A percentile compares a stretch with the other conserved stretches of the same genome.
phyloP scores from a whole-genome alignment of 2,797 vertebrate genomes.

The Mycteria americana region DNA sequence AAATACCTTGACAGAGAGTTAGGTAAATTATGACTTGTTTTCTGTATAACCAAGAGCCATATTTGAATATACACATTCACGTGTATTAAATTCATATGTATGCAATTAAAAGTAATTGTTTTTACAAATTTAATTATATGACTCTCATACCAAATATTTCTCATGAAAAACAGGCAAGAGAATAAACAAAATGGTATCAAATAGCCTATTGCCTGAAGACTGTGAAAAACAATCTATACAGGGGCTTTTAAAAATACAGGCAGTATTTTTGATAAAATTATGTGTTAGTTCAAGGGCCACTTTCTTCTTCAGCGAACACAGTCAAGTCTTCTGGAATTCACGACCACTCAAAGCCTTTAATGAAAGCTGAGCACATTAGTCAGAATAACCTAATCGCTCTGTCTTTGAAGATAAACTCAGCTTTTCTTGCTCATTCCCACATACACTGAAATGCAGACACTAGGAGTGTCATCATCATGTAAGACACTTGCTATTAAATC shows the following conservation, averaged over 20 bases:
- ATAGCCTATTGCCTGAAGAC: background rate
- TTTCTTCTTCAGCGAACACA: background rate
- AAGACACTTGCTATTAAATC: constrained; percentile 51
- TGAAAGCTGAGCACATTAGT: constrained; percentile 55
- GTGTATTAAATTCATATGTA: background rate
- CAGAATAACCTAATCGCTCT: constrained; percentile 28
- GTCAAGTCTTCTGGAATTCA: constrained; percentile 41
- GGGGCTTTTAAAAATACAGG: background rate
- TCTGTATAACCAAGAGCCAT: background rate
- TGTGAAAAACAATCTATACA: background rate
- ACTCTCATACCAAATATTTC: background rate
- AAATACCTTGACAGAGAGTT: constrained; percentile 9
- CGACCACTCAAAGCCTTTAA: constrained; percentile 33
- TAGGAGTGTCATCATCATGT: constrained; percentile 25
- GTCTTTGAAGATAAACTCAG: constrained; percentile 21
- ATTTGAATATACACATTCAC: background rate
- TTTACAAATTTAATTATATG: background rate
- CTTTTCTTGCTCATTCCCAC: constrained; percentile 18
- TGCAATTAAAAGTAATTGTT: constrained; percentile 10
- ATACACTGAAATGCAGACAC: background rate
- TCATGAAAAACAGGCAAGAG: background rate
- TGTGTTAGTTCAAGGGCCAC: constrained; percentile 1
- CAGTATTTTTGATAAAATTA: constrained; percentile 27
- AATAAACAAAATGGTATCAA: background rate
- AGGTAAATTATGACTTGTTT: background rate